Base-by-base conservation (phyloP, 2,888 invertebrate genomes). In the Chloromyia formosa region DNA sequence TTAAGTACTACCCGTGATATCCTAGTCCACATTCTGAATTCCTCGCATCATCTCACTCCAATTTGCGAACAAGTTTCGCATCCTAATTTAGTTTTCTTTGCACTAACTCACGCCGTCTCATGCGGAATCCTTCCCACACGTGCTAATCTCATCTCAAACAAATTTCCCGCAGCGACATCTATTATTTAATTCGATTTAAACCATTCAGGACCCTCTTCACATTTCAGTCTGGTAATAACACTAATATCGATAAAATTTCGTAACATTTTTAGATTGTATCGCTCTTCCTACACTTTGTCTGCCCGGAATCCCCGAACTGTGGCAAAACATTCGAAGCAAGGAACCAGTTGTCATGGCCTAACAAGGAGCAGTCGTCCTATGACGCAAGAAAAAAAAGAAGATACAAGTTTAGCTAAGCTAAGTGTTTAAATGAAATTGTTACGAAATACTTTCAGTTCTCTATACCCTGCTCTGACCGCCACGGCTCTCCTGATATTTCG, bases 401-500 rank as follows among this genome's bases (percentile, higher is more conserved):
- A 35, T 49, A 45, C 66, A 66, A n/a, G 27, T 35, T 7, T 35
- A 35, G 27, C 7, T n/a, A n/a, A 35, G 27, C 27, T 35, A 35
- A 35, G 20, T 1, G 66, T 45, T 35, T 22, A 66, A 66, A 66
- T 66, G 22, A 49, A 66, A 66, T 66, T 42, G 49, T 66, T 66
- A 49, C 66, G 22, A 66, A 35, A 49, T 49, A 66, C 61, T 61
- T 61, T 49, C n/a, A 5, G 27, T 42, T 5, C 22, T 18, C 5
- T 45, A 22, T 18, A 22, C 66, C 22, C 42, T 7, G 49, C 45
- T 20, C 5, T 42, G 27, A 7, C 27, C 7, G 27, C 27, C 27
- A 35, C 27, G 27, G 27, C 27, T 7, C 27, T 35, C 27, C 7
- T 35, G 2, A 35, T 16, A 49, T 35, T n/a, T 66, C 1, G 42